Base-by-base conservation (phyloP, 2,888 invertebrate genomes). In the Octodonta nipae region DNA sequence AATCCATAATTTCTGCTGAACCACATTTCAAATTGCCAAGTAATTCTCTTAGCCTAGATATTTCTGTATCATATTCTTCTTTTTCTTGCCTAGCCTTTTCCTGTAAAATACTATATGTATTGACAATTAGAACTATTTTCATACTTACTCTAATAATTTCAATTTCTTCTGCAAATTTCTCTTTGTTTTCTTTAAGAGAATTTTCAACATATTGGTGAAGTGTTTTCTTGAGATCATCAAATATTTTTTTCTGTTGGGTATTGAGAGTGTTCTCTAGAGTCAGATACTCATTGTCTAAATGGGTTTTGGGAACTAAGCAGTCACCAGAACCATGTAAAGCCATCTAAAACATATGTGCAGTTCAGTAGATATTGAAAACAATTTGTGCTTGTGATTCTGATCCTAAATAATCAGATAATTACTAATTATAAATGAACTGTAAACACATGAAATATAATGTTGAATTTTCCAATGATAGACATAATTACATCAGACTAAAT, bases 21-120 rank as follows among this genome's bases (percentile, higher is more conserved):
- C 72, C 72, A 28, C 71, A 67, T 50, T 73, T 71, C 1, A 74
- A 67, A 5, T 64, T 68, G 1, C 65, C 59, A 13, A 76, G 48
- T 8, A 77, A 56, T 25, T 71, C 71, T 37, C 68, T 61, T 16
- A 76, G 47, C 25, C 61, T 61, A 13, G 64, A 55, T 1, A 72
- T 65, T 50, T 78, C 77, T 0, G 58, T 45, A 1, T 64, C 63
- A 38, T 66, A 67, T 1, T 66, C 61, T 29, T 68, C 66, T 43
- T 73, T 75, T 31, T 78, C 75, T 14, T 15, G 28, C 12, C 15
- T 13, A 15, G 11, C 15, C 2, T 28, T 15, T 2, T 28, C 28
- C 28, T 28, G n/a, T 6, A n/a, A 20, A 25, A 28, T 15, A 16
- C 22, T n/a, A n/a, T n/a, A n/a, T n/a, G n/a, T n/a, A n/a, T n/a